Percentiles rank a stretch among this genome's conserved stretches.
phyloP scores from a whole-genome alignment of 2,797 vertebrate genomes.

The Phataginus tricuspis region DNA sequence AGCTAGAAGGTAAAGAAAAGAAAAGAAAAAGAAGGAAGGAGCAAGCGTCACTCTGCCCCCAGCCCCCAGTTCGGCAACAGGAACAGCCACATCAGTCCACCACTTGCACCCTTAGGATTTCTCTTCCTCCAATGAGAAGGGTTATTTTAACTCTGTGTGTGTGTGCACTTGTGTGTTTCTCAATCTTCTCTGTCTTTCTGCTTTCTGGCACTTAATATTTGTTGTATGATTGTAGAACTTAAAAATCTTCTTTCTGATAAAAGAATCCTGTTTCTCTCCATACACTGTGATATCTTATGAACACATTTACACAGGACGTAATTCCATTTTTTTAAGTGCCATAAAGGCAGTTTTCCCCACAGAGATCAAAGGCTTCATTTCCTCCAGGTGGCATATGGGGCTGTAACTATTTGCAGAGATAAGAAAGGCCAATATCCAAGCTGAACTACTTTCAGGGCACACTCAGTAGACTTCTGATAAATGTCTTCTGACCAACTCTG shows the following conservation, averaged over 20 bases:
- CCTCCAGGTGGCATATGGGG: neutral
- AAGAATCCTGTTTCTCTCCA: neutral
- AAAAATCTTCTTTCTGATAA: constrained; percentile 52
- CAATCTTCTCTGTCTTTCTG: neutral
- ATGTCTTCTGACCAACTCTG: neutral
- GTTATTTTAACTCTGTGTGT: neutral
- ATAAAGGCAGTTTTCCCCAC: neutral
- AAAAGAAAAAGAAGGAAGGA: neutral
- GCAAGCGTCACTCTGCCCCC: neutral
- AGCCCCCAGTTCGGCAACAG: neutral
- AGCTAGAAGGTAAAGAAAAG: neutral
- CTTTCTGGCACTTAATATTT: neutral
- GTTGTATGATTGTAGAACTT: neutral
- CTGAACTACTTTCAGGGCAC: neutral
- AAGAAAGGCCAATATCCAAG: neutral
- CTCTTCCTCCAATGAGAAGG: neutral
- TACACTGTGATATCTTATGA: constrained; percentile 13
- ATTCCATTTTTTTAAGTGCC: neutral
- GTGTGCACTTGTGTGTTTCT: neutral
- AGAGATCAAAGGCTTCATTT: constrained; percentile 32
- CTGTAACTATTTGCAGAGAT: neutral
- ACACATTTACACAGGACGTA: neutral
- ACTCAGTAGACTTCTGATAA: neutral
- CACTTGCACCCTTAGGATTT: neutral
- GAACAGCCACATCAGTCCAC: too few species aligned